Base-by-base conservation (phyloP, 2,113 vertebrate species). In the Garra rufa region DNA sequence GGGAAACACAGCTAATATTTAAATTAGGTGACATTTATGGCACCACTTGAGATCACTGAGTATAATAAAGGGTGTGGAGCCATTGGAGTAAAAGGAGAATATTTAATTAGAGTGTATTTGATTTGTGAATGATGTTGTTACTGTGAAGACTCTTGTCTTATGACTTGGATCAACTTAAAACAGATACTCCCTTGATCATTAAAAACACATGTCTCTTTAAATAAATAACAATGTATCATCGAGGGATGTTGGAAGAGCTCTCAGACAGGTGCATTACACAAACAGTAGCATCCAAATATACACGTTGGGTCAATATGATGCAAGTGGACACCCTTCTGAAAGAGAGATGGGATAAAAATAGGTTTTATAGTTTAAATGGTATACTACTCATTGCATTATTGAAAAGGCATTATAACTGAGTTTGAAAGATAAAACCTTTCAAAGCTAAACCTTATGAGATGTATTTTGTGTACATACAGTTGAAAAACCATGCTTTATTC, bases 181-280 rank as follows among this genome's bases (percentile, higher is more conserved):
- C 75, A 84, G 46, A 38, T 61, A 71, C 57, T 17, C 61, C 46
- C 65, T 46, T 7, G 46, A 79, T 50, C 73, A 85, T 43, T 82
- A 67, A 24, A 38, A 44, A 48, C 10, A 48, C 46, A 21, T 55
- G 59, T 70, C 63, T 65, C 61, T 67, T 76, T 81, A 85, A 85
- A 83, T 63, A 78, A 85, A 73, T 52, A 55, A 44, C 84, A 38
- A 61, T n/a, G 65, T 76, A 57, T 83, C 81, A 83, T n/a, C 19
- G 11, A 43, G 76, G 70, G 59, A 67, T 81, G 73, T 80, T 71
- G 81, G 14, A 75, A 71, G 41, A 77, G 75, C 52, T 67, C 43
- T 73, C 34, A 41, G 81, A 81, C 85, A 88, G 80, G 55, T 88
- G 85, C 61, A 73, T 73, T 59, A 81, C 28, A 84, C 21, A 82